phyloP scores from a whole-genome alignment of 2,113 vertebrate species.

The Oreochromis tanganicae region DNA sequence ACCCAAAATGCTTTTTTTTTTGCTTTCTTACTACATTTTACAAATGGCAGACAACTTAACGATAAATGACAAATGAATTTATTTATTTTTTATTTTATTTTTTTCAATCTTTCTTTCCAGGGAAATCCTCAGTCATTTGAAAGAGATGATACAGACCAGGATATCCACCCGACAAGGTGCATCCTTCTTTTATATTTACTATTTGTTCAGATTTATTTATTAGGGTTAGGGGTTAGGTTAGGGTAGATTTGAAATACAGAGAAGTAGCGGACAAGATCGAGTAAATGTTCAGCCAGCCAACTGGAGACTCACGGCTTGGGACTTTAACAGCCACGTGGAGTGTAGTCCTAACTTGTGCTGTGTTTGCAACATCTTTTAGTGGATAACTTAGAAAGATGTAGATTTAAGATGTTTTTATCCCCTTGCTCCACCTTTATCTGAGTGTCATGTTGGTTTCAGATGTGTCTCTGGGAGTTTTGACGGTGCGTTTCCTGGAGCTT shows the following conservation, averaged over 20 bases:
- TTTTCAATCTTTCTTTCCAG: background rate
- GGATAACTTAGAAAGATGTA: background rate
- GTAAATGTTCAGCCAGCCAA: background rate
- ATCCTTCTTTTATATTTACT: background rate
- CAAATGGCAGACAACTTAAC: too few relatives aligned
- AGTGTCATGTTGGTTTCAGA: constrained; percentile 52
- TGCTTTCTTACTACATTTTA: background rate
- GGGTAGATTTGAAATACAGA: background rate
- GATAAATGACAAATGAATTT: background rate
- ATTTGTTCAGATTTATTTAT: background rate
- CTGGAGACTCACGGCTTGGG: background rate
- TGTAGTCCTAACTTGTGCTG: background rate
- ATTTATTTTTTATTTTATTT: background rate
- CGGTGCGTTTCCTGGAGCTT: constrained; percentile 83
- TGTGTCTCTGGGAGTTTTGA: constrained; percentile 76
- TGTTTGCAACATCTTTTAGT: background rate
- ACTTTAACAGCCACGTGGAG: background rate
- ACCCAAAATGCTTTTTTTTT: background rate
- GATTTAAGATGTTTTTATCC: background rate
- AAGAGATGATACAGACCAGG: background rate
- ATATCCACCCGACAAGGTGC: background rate
- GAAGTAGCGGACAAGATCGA: background rate
- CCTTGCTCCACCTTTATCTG: background rate
- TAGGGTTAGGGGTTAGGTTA: background rate
- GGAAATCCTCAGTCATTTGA: background rate